phyloP scores from a whole-genome alignment of 1,140 invertebrate species.

The Pseudomyrmex flavicornis region DNA sequence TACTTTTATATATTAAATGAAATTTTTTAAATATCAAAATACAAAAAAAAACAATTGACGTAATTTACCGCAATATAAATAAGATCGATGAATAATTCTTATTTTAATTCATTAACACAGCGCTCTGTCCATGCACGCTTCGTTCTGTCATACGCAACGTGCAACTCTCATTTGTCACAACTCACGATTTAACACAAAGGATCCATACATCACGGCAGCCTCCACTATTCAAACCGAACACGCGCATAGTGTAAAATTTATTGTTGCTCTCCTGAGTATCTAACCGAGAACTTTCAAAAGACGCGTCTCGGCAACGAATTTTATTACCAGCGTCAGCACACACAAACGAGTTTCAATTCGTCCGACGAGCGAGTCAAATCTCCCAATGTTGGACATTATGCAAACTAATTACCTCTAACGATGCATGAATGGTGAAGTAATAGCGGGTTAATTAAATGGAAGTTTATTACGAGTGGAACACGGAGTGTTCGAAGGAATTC shows the following conservation, averaged over 20 bases:
- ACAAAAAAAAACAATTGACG: no score
- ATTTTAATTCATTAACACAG: background rate
- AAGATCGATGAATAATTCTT: background rate
- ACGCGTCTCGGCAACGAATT: constrained; percentile 15
- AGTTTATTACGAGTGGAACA: constrained; percentile 25
- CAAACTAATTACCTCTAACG: constrained; percentile 54
- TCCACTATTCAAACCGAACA: constrained; percentile 12
- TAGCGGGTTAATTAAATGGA: constrained; percentile 40
- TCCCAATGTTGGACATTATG: constrained; percentile 30
- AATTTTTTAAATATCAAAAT: no score
- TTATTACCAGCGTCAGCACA: constrained; percentile 18
- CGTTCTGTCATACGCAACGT: background rate
- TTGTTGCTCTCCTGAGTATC: constrained; percentile 32
- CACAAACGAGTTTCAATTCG: constrained; percentile 25
- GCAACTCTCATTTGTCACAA: constrained; percentile 30
- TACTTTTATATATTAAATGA: no score
- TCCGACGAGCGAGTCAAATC: constrained; percentile 30
- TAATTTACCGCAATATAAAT: background rate
- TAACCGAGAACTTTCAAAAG: constrained; percentile 5
- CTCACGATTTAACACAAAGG: constrained; percentile 43
- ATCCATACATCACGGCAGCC: constrained; percentile 32
- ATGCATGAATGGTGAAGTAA: constrained; percentile 51
- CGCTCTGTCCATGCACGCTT: background rate
- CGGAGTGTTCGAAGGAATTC: background rate
- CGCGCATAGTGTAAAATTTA: constrained; percentile 24